These are phyloP conservation scores for Cryptophagus acutangulus DNA, from an alignment of 2,888 invertebrate genomes.

Conservation along the genomic window DNA sequence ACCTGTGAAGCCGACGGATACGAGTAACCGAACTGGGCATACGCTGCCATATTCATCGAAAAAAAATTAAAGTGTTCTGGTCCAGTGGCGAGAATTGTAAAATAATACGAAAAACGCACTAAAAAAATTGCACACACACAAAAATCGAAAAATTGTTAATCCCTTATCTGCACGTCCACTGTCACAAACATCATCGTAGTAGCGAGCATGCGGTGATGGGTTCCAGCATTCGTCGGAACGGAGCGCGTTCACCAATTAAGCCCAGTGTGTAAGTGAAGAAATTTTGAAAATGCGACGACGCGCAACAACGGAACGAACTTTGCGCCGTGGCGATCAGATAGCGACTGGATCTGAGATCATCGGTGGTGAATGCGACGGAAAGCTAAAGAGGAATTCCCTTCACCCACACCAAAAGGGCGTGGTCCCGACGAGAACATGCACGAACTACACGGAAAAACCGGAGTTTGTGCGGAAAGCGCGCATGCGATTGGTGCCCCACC, in stretches of 20 bases:
- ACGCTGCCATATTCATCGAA: constrained; percentile 63
- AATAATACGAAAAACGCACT: constrained; percentile 16
- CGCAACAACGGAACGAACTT: too few species aligned
- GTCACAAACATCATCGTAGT: constrained; percentile 10
- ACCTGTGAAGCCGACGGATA: constrained; percentile 92
- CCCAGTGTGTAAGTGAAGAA: too few species aligned
- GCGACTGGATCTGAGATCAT: constrained; percentile 43
- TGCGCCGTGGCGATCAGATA: constrained; percentile 43
- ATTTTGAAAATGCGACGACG: too few species aligned
- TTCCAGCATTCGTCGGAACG: too few species aligned
- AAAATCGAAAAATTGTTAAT: constrained; percentile 26
- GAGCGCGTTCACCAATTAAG: too few species aligned
- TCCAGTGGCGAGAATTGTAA: constrained; percentile 9
- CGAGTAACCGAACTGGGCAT: constrained; percentile 88
- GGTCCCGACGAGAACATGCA: constrained; percentile 31
- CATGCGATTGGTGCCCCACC: constrained; percentile 39
- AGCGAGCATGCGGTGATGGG: too few species aligned
- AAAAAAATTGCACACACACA: constrained; percentile 30
- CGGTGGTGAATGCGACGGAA: constrained; percentile 40
- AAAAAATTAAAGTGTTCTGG: too few species aligned
- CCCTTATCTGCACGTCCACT: constrained; percentile 27
- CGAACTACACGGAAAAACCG: constrained; percentile 43
- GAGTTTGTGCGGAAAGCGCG: constrained; percentile 25
- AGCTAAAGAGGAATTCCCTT: constrained; percentile 33
- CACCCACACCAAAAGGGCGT: constrained; percentile 36